Conservation (phyloP, 2,797 vertebrate genomes). For the Acestrorhynchus altus region DNA sequence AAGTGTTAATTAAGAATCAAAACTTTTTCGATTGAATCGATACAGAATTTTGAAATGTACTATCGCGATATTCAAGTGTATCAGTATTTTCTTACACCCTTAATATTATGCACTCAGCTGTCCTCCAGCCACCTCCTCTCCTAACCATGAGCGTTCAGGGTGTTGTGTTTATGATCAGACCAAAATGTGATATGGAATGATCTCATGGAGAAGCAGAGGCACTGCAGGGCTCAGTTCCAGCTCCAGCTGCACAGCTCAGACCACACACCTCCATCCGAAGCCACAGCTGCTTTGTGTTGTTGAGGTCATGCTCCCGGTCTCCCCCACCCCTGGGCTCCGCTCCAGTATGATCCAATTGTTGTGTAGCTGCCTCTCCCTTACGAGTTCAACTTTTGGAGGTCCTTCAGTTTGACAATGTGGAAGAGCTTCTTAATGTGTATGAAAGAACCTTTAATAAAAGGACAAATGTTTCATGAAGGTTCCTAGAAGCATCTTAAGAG, state of each 20-base stretch:
- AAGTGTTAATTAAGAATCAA: too few species aligned
- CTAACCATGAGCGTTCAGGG: not conserved
- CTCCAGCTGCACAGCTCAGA: slow-evolving; percentile 15
- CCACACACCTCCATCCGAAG: slow-evolving; percentile 21
- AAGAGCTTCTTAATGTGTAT: not conserved
- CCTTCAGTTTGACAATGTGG: not conserved
- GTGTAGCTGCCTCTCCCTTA: slow-evolving; percentile 68
- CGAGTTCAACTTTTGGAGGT: too few species aligned
- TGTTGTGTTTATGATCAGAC: not conserved
- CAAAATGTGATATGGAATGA: slow-evolving; percentile 19
- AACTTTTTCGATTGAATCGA: too few species aligned
- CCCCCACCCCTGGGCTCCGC: slow-evolving; percentile 77
- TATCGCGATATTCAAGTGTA: too few species aligned
- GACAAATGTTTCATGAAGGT: too few species aligned
- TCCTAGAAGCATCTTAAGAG: too few species aligned
- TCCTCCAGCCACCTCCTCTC: not conserved
- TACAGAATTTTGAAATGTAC: too few species aligned
- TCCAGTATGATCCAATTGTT: slow-evolving; percentile 80
- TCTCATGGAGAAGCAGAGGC: slow-evolving; percentile 5
- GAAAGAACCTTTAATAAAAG: not conserved
- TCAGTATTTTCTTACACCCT: not conserved
- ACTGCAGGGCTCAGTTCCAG: not conserved
- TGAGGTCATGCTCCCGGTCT: slow-evolving; percentile 71
- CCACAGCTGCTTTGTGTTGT: slow-evolving; percentile 80
- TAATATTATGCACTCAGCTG: not conserved